Conservation (phyloP, 1,140 invertebrate genomes). For the Telenomus remus region DNA sequence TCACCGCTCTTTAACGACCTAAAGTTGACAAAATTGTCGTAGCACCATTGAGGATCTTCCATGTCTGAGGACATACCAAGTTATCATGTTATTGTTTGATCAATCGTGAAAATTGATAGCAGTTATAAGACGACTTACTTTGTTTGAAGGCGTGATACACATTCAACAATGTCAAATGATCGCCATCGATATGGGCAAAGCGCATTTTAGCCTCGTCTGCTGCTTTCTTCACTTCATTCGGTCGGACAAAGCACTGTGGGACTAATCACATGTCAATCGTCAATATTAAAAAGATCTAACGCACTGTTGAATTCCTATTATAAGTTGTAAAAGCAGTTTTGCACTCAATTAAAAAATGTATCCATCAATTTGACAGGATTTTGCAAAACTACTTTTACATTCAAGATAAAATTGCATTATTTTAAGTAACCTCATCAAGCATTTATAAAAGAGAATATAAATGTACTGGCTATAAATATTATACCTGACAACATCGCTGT, state of each 20-base stretch:
- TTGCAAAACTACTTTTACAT: conserved; percentile 1
- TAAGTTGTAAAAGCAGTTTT: too few relatives aligned
- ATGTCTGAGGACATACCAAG: conserved; percentile 70
- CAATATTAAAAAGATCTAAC: conserved; percentile 70
- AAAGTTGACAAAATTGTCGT: conserved; percentile 99
- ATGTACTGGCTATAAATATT: conserved; percentile 34
- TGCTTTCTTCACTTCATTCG: conserved; percentile 98
- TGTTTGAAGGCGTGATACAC: conserved; percentile 99
- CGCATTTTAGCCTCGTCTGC: conserved; percentile 99
- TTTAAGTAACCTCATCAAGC: conserved; percentile 4
- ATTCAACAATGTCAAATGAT: conserved; percentile 96
- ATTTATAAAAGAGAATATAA: neutral
- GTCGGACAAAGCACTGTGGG: conserved; percentile 99
- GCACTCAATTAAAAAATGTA: too few relatives aligned
- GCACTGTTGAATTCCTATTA: conserved; percentile 3
- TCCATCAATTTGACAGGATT: too few relatives aligned
- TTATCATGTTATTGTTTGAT: neutral
- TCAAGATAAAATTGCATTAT: neutral
- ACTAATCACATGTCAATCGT: conserved; percentile 83
- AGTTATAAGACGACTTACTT: conserved; percentile 83
- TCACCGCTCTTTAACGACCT: conserved; percentile 96
- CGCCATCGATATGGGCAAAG: conserved; percentile 99
- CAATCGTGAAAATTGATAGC: neutral
- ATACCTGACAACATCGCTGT: conserved; percentile 99
- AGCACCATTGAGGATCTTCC: conserved; percentile 99